Conservation (phyloP, 2,113 vertebrate genomes). For the Ammodytes dubius region DNA sequence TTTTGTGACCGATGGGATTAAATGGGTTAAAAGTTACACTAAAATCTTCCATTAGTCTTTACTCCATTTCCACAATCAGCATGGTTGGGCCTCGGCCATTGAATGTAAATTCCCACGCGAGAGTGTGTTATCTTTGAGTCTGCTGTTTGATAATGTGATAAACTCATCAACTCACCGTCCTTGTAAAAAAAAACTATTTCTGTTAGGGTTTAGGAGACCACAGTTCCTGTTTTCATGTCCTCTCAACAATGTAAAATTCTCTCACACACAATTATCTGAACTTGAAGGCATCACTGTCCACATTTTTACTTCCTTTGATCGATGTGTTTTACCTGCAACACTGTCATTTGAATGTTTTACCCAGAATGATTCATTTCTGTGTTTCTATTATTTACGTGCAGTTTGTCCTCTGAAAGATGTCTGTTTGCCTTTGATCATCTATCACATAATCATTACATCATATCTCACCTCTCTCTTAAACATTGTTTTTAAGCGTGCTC, state of each 20-base stretch:
- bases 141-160: background rate
- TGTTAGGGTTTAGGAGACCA: conserved; percentile 8
- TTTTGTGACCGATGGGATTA: no score
- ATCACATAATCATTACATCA: background rate
- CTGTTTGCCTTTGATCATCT: background rate
- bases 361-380: no score
- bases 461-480: background rate
- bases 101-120: background rate
- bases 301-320: background rate
- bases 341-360: background rate
- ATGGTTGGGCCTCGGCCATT: background rate
- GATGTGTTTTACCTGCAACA: background rate
- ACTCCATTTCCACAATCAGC: background rate
- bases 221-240: background rate
- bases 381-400: background rate
- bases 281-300: background rate
- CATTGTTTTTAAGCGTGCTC: background rate
- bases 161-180: background rate
- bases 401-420: background rate
- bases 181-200: conserved; percentile 4
- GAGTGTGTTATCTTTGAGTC: background rate
- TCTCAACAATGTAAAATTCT: background rate
- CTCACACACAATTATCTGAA: background rate
- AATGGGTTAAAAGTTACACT: no score
- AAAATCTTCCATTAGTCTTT: background rate